Percentiles rank a stretch among this genome's conserved stretches.
Evolutionary conservation across 1,140 invertebrate species (phyloP).

Genomic region (Drosophila sp.): DNA sequence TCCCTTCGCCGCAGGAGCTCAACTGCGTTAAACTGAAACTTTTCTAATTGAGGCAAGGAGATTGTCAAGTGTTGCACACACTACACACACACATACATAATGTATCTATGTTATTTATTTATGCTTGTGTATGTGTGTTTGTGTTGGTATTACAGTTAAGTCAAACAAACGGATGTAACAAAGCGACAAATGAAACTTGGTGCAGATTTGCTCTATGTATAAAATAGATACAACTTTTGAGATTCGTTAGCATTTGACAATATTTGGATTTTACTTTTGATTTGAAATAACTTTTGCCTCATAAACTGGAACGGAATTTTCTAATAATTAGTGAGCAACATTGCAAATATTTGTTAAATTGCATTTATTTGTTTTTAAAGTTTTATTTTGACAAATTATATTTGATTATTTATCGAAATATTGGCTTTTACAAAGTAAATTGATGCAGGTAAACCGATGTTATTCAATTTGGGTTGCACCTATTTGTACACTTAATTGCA

Average conservation of each 20-base stretch:
- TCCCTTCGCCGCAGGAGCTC: constrained; percentile 13
- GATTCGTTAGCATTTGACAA: too few relatives aligned
- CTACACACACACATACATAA: constrained; percentile 19
- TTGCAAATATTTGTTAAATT: too few relatives aligned
- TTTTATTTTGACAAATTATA: too few relatives aligned
- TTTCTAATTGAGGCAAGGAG: constrained; percentile 73
- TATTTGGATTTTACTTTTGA: too few relatives aligned
- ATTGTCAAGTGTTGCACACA: constrained; percentile 51
- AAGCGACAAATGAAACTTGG: constrained; percentile 24
- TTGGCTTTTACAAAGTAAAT: too few relatives aligned
- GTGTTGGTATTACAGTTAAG: not conserved
- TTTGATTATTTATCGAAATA: too few relatives aligned
- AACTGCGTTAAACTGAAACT: constrained; percentile 54
- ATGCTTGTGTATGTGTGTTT: not conserved
- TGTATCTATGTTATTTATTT: constrained; percentile 27
- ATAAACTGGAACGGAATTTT: too few relatives aligned
- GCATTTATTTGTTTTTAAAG: too few relatives aligned
- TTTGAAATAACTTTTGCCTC: too few relatives aligned
- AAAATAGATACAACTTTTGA: too few relatives aligned
- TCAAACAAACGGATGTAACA: not conserved
- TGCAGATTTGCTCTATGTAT: not conserved
- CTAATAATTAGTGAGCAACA: too few relatives aligned
- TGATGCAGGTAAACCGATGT: not conserved
- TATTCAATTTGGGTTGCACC: not conserved
- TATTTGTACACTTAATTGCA: constrained; percentile 21